Conservation (phyloP, 2,113 vertebrate species). For the Lagopus leucura region DNA sequence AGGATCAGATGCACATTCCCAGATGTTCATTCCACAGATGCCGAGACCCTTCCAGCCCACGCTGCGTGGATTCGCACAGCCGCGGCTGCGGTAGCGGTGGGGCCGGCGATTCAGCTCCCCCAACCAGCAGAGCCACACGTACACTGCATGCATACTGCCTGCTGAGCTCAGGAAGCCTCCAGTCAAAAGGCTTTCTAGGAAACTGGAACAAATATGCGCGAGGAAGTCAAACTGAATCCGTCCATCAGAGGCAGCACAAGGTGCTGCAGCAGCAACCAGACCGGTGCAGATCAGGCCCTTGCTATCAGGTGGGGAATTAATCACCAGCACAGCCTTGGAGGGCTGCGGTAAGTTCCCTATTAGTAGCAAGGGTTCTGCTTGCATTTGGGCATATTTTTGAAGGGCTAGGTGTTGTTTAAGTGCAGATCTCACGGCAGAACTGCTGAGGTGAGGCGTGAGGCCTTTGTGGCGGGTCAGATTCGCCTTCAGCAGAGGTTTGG, state of each 20-base stretch:
- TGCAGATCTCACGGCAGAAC: not conserved
- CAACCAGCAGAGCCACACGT: fast-evolving
- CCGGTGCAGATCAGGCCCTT: not conserved
- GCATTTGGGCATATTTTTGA: not conserved
- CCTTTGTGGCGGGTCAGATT: not conserved
- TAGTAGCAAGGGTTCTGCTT: not conserved
- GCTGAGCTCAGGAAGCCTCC: not conserved
- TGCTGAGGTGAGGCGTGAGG: not conserved
- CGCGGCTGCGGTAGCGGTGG: fast-evolving
- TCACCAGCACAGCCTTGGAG: not conserved
- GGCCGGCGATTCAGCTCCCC: not conserved
- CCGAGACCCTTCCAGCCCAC: not conserved
- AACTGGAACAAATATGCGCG: not conserved
- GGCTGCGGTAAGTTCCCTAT: not conserved
- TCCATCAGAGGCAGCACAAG: not conserved
- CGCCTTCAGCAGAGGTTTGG: not conserved
- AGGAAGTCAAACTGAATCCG: slow-evolving; percentile 4
- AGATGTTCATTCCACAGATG: slow-evolving; percentile 56
- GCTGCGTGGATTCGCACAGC: fast-evolving
- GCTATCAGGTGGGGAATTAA: slow-evolving; percentile 27
- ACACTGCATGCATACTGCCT: not conserved
- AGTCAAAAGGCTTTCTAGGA: slow-evolving; percentile 55
- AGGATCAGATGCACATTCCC: slow-evolving; percentile 65
- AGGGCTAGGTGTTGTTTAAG: not conserved
- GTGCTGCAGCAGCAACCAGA: not conserved